phyloP scores from a whole-genome alignment of 64 coral and sea anemone species.

The Acropora yongei region DNA sequence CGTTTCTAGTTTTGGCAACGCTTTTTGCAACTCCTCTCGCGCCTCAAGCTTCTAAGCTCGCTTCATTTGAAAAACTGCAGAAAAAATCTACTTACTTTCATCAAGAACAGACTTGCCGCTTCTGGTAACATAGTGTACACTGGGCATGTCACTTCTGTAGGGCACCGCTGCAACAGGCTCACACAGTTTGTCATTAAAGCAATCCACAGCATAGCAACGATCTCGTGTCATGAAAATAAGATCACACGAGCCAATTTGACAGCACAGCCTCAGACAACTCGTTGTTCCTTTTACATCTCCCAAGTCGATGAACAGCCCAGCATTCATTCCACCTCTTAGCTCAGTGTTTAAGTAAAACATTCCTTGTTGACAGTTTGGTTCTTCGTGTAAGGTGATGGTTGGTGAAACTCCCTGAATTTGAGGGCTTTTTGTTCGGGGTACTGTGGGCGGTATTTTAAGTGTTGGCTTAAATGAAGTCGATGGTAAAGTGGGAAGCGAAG shows the following conservation, averaged over 20 bases:
- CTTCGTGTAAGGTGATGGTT: conserved; percentile 32
- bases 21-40: no score
- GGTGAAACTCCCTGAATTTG: not conserved
- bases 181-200: conserved; percentile 82
- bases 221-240: conserved; percentile 76
- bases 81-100: conserved; percentile 46
- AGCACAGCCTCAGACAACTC: conserved; percentile 87
- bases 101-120: conserved; percentile 78
- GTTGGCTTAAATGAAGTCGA: conserved; percentile 15
- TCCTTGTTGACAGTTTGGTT: conserved; percentile 83
- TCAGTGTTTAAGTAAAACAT: conserved; percentile 86
- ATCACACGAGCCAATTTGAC: conserved; percentile 85
- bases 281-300: conserved; percentile 66
- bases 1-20: no score
- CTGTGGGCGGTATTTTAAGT: not conserved
- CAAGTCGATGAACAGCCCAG: conserved; percentile 83
- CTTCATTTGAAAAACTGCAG: not conserved
- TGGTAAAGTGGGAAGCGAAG: not conserved
- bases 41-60: no score
- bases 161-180: conserved; percentile 68
- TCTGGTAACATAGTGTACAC: conserved; percentile 88
- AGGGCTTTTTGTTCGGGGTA: not conserved
- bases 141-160: conserved; percentile 62
- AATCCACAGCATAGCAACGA: conserved; percentile 87
- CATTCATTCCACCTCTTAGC: conserved; percentile 78